These are phyloP conservation scores for Venusia cambrica DNA, from an alignment of 2,888 invertebrate genomes.

Conservation along the genomic window DNA sequence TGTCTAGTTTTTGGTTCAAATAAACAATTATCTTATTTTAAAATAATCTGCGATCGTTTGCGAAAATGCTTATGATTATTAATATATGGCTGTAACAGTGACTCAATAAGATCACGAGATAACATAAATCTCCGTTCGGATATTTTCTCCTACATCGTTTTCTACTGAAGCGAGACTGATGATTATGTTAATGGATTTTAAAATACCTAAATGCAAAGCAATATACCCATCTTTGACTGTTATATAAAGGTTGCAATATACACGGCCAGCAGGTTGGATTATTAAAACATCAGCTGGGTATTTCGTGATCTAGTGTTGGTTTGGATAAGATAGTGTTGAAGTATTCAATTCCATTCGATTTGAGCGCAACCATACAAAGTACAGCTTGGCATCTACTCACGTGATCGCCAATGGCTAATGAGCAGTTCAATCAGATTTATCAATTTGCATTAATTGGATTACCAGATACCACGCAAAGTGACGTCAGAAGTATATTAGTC, in stretches of 20 bases:
- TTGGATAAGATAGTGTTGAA: slow-evolving; percentile 6
- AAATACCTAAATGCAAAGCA: too few relatives aligned
- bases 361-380: slow-evolving; percentile 16
- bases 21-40: too few relatives aligned
- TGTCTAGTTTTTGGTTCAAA: too few relatives aligned
- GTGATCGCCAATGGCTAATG: slow-evolving; percentile 25
- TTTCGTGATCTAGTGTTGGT: too few relatives aligned
- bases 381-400: slow-evolving; percentile 20
- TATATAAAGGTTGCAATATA: too few relatives aligned
- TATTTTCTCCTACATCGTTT: slow-evolving; percentile 53
- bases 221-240: slow-evolving; percentile 5
- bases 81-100: slow-evolving; percentile 1
- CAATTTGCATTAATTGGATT: slow-evolving; percentile 30
- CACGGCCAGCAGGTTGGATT: too few relatives aligned
- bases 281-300: too few relatives aligned
- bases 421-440: slow-evolving; percentile 27
- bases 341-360: slow-evolving; percentile 15
- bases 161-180: slow-evolving; percentile 16
- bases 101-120: slow-evolving; percentile 9
- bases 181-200: slow-evolving; percentile 6
- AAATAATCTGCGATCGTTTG: too few relatives aligned
- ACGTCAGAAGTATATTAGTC: slow-evolving; percentile 19
- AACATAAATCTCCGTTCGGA: slow-evolving; percentile 29
- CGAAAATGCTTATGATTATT: too few relatives aligned
- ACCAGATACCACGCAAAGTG: slow-evolving; percentile 25